Evolutionary conservation across 2,888 invertebrate genomes (phyloP).

Genomic region (Drosophila kambysellisi): DNA sequence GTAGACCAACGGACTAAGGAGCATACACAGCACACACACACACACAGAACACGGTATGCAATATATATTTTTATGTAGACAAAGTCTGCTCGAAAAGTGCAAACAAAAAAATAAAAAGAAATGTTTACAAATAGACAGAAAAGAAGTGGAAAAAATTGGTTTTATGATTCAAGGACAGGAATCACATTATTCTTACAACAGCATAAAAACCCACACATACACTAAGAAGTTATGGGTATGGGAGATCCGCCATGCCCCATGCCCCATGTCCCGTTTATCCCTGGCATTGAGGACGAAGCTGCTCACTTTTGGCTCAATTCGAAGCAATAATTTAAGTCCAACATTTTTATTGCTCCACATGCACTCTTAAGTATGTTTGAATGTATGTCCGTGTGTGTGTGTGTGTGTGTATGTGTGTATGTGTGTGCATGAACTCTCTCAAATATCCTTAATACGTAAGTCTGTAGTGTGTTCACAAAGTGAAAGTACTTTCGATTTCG

Average conservation of each 20-base stretch:
- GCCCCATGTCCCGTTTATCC: constrained; percentile 15
- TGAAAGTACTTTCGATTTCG: constrained; percentile 75
- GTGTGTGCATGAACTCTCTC: constrained; percentile 12
- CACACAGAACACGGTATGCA: constrained; percentile 70
- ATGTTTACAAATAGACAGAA: constrained; percentile 66
- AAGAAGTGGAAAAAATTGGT: constrained; percentile 81
- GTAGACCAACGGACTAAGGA: constrained; percentile 68
- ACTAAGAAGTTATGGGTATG: constrained; percentile 70
- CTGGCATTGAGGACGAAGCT: constrained; percentile 62
- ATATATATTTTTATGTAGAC: constrained; percentile 82
- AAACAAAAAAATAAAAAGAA: constrained; percentile 74
- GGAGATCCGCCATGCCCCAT: neutral
- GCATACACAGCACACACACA: constrained; percentile 68
- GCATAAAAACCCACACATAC: constrained; percentile 70
- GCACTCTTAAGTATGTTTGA: constrained; percentile 59
- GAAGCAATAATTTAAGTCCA: constrained; percentile 82
- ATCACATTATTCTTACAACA: constrained; percentile 84
- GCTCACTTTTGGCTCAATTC: constrained; percentile 64
- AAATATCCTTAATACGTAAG: constrained; percentile 23
- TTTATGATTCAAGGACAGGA: constrained; percentile 85
- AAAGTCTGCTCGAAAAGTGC: constrained; percentile 82
- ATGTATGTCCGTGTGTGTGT: constrained; percentile 25
- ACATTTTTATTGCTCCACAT: constrained; percentile 81
- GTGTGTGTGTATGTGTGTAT: neutral
- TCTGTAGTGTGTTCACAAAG: constrained; percentile 56